Evolutionary conservation across 2,797 vertebrate species (phyloP), one percentile per base, ranked within the genome.

Genomic region (Cichlasoma orientale): DNA sequence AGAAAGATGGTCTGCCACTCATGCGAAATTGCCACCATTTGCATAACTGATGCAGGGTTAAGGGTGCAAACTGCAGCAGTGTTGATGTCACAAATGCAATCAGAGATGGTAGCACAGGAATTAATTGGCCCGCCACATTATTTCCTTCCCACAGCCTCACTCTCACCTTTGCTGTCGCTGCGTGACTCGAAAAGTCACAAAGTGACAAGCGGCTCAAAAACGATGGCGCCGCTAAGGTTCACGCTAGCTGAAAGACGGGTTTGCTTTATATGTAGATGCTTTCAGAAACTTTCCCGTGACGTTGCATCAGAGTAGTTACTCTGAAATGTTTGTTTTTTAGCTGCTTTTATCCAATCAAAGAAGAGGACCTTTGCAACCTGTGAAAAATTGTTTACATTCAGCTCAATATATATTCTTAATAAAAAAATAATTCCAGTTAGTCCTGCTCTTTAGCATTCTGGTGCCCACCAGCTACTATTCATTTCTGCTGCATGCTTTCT

Each of bases 21-120:
- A 94, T 80, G 73, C 82, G 79, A 89, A 94, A 93, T 90, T 61
- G 55, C 29, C 36, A 55, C 86, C 82, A 93, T 95, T 94, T 94
- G 92, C 93, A 94, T 93, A 94, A 89, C 88, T 79, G 91, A 92
- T 90, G 89, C 80, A 3, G 72, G 82, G 78, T 74, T 79, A 52
- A 83, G 86, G 76, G 85, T 63, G 58, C 74, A 75, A 82, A 78
- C 86, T 84, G 74, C 66, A 75, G 85, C 66, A 3, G 72, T 53
- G 85, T 76, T 76, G 82, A 77, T 92, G 90, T 91, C 82, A 75
- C 72, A 53, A 59, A 76, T 54, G 83, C 86, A 83, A 86, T 90
- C 58, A 54, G 79, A 86, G 77, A 80, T 66, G 81, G 82, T 61
- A 77, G 81, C 52, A 3, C 56, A 14, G 59, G 73, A 89, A 79